Conservation (phyloP, 2,888 invertebrate genomes). For the Diplolepis rosae region DNA sequence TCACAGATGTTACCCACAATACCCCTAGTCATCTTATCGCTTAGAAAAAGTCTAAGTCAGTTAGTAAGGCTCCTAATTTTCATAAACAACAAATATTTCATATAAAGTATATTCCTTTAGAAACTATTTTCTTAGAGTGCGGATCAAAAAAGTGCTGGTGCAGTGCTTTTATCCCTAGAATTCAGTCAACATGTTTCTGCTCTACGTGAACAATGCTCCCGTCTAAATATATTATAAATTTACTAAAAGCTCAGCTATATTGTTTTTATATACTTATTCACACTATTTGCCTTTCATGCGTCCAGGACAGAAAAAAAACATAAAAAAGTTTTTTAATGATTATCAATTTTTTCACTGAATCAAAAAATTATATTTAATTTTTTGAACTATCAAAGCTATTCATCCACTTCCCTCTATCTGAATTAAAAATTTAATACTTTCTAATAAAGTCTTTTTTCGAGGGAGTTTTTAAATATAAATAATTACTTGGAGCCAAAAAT, state of each 20-base stretch:
- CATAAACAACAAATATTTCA: constrained; percentile 57
- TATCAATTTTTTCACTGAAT: no score
- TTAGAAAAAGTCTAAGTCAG: constrained; percentile 60
- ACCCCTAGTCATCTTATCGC: constrained; percentile 55
- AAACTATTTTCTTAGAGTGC: constrained; percentile 66
- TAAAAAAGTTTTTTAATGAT: no score
- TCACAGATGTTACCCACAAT: constrained; percentile 59
- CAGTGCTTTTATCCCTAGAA: constrained; percentile 70
- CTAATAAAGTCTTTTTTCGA: no score
- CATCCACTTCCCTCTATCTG: no score
- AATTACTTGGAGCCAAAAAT: neutral
- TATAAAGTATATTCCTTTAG: constrained; percentile 64
- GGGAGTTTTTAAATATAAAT: no score
- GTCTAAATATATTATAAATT: constrained; percentile 3
- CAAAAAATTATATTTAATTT: no score
- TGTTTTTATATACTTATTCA: neutral
- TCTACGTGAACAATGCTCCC: neutral
- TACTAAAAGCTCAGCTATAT: constrained; percentile 14
- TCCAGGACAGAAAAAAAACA: neutral
- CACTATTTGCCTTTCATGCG: neutral
- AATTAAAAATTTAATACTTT: no score
- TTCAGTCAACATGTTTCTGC: constrained; percentile 65
- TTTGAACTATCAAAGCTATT: no score
- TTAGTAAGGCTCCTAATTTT: constrained; percentile 61
- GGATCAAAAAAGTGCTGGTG: constrained; percentile 70